Evolutionary conservation across 92 coral and sea anemone species (phyloP).

Genomic region (Umimayanthus chanpuru): DNA sequence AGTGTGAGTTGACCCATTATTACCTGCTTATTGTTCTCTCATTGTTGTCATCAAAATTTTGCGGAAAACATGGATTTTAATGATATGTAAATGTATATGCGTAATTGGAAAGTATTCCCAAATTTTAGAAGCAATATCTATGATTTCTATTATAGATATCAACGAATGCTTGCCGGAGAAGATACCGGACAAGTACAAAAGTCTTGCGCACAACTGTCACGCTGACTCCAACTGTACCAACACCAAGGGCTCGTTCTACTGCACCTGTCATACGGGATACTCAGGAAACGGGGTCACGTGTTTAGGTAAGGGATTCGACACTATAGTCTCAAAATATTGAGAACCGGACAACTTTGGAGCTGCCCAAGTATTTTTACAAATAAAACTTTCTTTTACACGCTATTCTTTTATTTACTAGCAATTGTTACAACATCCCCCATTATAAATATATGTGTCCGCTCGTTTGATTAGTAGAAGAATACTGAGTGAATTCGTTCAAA

Average conservation of each 20-base stretch:
- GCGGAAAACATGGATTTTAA: too few species aligned
- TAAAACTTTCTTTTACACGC: too few species aligned
- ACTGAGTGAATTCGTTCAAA: too few species aligned
- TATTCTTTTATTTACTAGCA: too few species aligned
- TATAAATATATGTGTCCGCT: too few species aligned
- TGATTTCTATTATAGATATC: neutral
- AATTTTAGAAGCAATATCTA: neutral
- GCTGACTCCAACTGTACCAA: slow-evolving; percentile 5
- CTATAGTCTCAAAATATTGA: neutral
- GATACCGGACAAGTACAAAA: neutral
- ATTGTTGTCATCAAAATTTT: too few species aligned
- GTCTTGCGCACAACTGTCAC: slow-evolving; percentile 4
- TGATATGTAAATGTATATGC: too few species aligned
- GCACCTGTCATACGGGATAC: slow-evolving; percentile 27
- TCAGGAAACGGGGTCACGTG: slow-evolving; percentile 6
- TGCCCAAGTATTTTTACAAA: too few species aligned
- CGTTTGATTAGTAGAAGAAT: too few species aligned
- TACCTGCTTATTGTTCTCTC: too few species aligned
- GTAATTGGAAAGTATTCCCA: neutral
- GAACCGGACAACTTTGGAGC: neutral
- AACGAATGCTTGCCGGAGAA: neutral
- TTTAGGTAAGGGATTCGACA: neutral
- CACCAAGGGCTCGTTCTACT: slow-evolving; percentile 2
- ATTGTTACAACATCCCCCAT: neutral
- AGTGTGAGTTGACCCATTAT: too few species aligned